phyloP scores from a whole-genome alignment of 2,113 vertebrate genomes.

The Phoxinus phoxinus region DNA sequence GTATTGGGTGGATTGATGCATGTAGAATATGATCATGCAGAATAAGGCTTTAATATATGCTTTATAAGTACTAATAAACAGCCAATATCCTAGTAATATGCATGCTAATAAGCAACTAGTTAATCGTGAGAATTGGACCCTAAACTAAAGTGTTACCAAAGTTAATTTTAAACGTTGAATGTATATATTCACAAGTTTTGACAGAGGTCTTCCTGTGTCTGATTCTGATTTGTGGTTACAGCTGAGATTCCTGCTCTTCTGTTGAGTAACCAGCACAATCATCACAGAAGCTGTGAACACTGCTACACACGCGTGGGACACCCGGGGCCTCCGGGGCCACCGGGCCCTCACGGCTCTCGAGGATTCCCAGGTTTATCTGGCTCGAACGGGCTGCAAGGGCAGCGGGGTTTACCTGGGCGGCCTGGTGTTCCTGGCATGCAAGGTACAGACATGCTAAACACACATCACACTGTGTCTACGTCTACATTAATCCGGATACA shows the following conservation, averaged over 20 bases:
- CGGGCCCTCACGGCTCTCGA: conserved; percentile 83
- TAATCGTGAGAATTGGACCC: too few species aligned
- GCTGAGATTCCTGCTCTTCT: conserved; percentile 86
- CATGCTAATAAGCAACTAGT: too few species aligned
- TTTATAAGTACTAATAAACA: too few species aligned
- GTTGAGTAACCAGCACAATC: conserved; percentile 83
- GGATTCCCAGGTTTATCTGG: conserved; percentile 88
- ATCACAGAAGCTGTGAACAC: conserved; percentile 82
- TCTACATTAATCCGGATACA: too few species aligned
- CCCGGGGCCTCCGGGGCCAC: conserved; percentile 84
- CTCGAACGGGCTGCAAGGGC: conserved; percentile 82
- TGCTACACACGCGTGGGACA: conserved; percentile 81
- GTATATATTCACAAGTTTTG: not conserved
- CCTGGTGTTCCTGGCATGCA: conserved; percentile 85
- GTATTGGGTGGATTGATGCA: too few species aligned
- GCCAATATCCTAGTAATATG: too few species aligned
- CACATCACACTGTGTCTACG: not conserved
- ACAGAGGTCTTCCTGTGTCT: not conserved
- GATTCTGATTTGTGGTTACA: conserved; percentile 60
- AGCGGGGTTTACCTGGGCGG: conserved; percentile 81
- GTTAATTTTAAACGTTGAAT: not conserved
- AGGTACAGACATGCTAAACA: conserved; percentile 76
- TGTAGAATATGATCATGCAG: too few species aligned
- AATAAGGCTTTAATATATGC: too few species aligned
- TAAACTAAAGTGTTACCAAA: not conserved